A percentile compares a stretch with the other conserved stretches of the same genome.
These are phyloP conservation scores for Hirudo medicinalis DNA, from an alignment of 1,140 invertebrate species.

Conservation along the genomic window DNA sequence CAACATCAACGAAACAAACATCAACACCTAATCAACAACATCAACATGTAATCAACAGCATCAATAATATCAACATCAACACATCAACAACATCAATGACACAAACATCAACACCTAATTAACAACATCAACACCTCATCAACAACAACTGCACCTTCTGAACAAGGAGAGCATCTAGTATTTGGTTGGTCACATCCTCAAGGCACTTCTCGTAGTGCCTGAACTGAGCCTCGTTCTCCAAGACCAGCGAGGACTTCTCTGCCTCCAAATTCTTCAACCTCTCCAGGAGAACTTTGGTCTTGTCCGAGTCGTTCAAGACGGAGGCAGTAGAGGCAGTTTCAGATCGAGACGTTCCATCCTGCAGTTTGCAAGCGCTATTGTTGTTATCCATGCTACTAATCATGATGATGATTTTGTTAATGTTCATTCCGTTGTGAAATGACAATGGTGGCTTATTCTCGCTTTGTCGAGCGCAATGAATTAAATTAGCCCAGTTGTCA, in stretches of 20 bases:
- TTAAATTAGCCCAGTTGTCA: too few relatives aligned
- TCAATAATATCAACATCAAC: background rate
- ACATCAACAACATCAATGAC: background rate
- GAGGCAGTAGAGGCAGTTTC: background rate
- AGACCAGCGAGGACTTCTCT: constrained; percentile 48
- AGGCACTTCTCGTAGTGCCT: constrained; percentile 59
- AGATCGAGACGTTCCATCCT: background rate
- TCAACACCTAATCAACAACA: background rate
- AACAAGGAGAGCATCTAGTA: constrained; percentile 62
- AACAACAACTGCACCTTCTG: constrained; percentile 54
- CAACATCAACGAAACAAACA: background rate
- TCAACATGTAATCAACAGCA: background rate
- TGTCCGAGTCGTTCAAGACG: constrained; percentile 29
- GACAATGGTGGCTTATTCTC: too few relatives aligned
- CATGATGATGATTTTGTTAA: too few relatives aligned
- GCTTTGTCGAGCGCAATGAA: too few relatives aligned
- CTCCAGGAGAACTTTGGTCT: constrained; percentile 45
- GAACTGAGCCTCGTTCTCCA: constrained; percentile 51
- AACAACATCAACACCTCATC: background rate
- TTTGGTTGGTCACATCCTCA: constrained; percentile 64
- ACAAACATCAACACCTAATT: background rate
- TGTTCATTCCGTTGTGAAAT: too few relatives aligned
- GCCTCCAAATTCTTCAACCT: constrained; percentile 51
- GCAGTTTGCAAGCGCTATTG: background rate
- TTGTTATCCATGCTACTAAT: background rate